phyloP scores from a whole-genome alignment of 2,113 vertebrate genomes.

The Megaleporinus macrocephalus region DNA sequence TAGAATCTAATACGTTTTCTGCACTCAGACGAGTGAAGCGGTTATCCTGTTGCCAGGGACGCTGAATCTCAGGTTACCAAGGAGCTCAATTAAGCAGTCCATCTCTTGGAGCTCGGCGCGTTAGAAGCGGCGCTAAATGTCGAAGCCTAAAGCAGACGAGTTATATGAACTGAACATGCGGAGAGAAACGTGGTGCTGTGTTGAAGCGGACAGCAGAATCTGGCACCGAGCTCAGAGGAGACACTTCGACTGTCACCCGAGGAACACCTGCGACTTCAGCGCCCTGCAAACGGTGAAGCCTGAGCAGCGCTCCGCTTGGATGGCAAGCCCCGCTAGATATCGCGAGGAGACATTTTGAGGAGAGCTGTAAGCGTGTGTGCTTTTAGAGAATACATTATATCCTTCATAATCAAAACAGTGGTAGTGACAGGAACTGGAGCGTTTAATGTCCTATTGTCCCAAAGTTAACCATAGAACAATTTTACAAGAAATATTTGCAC shows the following conservation, averaged over 20 bases:
- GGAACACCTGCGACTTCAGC: conserved; percentile 55
- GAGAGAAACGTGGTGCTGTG: conserved; percentile 79
- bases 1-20: too few relatives aligned
- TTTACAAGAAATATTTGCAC: too few relatives aligned
- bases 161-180: conserved; percentile 71
- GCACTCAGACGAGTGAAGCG: too few relatives aligned
- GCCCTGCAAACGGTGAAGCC: conserved; percentile 21
- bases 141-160: conserved; percentile 33
- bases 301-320: conserved; percentile 54
- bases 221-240: conserved; percentile 74
- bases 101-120: background rate
- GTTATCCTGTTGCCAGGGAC: background rate
- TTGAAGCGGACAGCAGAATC: conserved; percentile 68
- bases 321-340: conserved; percentile 8
- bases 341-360: conserved; percentile 73
- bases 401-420: too few relatives aligned
- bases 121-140: conserved; percentile 47
- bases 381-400: too few relatives aligned
- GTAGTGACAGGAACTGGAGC: too few relatives aligned
- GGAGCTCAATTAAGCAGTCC: background rate
- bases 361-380: conserved; percentile 67
- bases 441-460: too few relatives aligned
- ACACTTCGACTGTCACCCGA: conserved; percentile 73
- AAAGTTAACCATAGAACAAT: too few relatives aligned
- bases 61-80: conserved; percentile 54